These are phyloP conservation scores for Thaumetopoea pityocampa DNA, from an alignment of 1,140 invertebrate species.

Conservation along the genomic window DNA sequence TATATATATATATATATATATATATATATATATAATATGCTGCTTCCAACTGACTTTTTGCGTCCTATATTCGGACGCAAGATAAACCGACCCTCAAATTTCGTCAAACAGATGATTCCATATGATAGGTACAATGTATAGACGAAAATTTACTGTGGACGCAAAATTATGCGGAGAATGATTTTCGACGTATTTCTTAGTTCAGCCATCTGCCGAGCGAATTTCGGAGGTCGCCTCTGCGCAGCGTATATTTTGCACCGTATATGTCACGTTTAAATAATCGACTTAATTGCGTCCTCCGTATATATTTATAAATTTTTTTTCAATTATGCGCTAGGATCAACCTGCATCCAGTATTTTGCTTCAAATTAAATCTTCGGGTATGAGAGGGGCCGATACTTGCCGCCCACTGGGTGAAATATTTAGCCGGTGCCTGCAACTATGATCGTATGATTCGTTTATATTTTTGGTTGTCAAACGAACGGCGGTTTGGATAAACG, in stretches of 20 bases:
- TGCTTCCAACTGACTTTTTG: slow-evolving; percentile 21
- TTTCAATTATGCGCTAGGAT: slow-evolving; percentile 10
- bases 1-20: no score
- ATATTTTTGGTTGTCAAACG: no score
- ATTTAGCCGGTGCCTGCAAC: no score
- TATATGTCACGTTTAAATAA: slow-evolving; percentile 9
- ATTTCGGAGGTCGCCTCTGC: slow-evolving; percentile 11
- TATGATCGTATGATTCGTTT: neutral
- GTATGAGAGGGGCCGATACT: no score
- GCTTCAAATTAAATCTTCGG: no score
- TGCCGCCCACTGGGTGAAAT: no score
- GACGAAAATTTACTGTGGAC: slow-evolving; percentile 1
- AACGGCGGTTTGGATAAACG: no score
- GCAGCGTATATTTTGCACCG: slow-evolving; percentile 10
- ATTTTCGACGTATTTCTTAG: slow-evolving; percentile 16
- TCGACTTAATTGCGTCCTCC: slow-evolving; percentile 7
- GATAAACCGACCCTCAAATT: slow-evolving; percentile 5
- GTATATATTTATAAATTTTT: slow-evolving; percentile 10
- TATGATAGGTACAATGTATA: slow-evolving; percentile 1
- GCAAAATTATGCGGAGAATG: slow-evolving; percentile 13
- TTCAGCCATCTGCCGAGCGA: slow-evolving; percentile 10
- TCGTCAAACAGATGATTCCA: neutral
- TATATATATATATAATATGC: no score
- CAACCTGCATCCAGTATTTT: no score
- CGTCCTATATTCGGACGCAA: slow-evolving; percentile 20